Base-by-base conservation (phyloP, 2,888 invertebrate species). In the Dryomyza anilis region DNA sequence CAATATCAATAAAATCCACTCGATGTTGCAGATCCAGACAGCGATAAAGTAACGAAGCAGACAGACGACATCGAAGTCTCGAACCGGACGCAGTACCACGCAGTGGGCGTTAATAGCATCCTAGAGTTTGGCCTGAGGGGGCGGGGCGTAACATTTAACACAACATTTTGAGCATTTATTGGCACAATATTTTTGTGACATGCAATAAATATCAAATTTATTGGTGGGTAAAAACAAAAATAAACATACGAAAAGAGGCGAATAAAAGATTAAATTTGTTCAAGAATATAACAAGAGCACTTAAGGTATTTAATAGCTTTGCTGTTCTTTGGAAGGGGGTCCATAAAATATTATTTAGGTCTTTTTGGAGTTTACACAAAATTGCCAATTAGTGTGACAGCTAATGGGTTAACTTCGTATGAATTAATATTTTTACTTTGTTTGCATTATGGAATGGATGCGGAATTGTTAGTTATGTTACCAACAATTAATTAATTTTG, bases 201-300 rank as follows among this genome's bases (percentile, higher is more conserved):
- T 50, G 53, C 64, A 66, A 21, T 60, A 67, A 68, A 65, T 62
- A 50, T 63, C 7, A 55, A 10, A 10, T 36, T 10, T 36, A 36
- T 36, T 36, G 36, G 12, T 12, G 43, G 14, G 5, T 43, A 43
- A 43, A 16, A 43, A 36, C 7, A 43, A 43, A 14, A 16, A 43
- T 3, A 43, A 43, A 12, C 7, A 36, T 36, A 43, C 5, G 43
- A 5, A 16, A n/a, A n/a, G n/a, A n/a, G n/a, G n/a, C n/a, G n/a
- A n/a, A n/a, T n/a, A n/a, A n/a, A n/a, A n/a, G n/a, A n/a, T n/a
- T n/a, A n/a, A n/a, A n/a, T n/a, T n/a, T n/a, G n/a, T n/a, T n/a
- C n/a, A n/a, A n/a, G n/a, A n/a, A n/a, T n/a, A n/a, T n/a, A n/a
- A n/a, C n/a, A n/a, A n/a, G n/a, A n/a, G n/a, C n/a, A n/a, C n/a